Base-by-base conservation (phyloP, 2,888 invertebrate genomes). In the Auanema freiburgensis region DNA sequence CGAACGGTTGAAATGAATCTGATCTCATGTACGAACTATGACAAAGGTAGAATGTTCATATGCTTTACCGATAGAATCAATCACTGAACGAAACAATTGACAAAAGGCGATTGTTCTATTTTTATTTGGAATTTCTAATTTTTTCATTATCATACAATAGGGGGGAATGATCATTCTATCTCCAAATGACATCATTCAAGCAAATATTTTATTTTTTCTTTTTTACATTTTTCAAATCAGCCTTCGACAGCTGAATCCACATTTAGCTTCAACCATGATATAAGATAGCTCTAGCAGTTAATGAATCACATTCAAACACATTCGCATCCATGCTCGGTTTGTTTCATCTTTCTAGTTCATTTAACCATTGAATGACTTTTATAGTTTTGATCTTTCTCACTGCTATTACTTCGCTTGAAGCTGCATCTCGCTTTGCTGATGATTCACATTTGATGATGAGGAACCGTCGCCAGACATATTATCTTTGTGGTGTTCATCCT, bases 401-500 rank as follows among this genome's bases (percentile, higher is more conserved):
- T 46, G 46, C 10, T 16, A 11, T 24, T 8, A 5, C 24, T 16
- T 52, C 52, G 8, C 5, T 52, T 21, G n/a, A 23, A 12, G 23
- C n/a, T 23, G 8, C 52, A 18, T 18, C 21, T 23, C 52, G 52
- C 2, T 24, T 52, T 8, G 55, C 56, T 16, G 57, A 65, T 46
- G 65, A 62, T 23, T 44, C 44, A 5, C 33, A 55, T 10, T 41
- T 65, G 57, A 52, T 57, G 40, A 50, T 18, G 40, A 46, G 46
- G 12, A 56, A 57, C 42, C 61, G 65, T 41, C 65, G 67, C 21
- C 41, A 64, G 24, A 24, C 57, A 5, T 63, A 59, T 25, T 78
- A 79, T 44, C 56, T 80, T 18, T 80, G 80, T 59, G 80, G 80
- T 21, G 53, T 59, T 8, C 69, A 64, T 25, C 80, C 80, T 2